These are phyloP conservation scores for Halisarca cf. caerulea DNA, from an alignment of 37 sponge, comb jelly and placozoan genomes.

Conservation along the genomic window DNA sequence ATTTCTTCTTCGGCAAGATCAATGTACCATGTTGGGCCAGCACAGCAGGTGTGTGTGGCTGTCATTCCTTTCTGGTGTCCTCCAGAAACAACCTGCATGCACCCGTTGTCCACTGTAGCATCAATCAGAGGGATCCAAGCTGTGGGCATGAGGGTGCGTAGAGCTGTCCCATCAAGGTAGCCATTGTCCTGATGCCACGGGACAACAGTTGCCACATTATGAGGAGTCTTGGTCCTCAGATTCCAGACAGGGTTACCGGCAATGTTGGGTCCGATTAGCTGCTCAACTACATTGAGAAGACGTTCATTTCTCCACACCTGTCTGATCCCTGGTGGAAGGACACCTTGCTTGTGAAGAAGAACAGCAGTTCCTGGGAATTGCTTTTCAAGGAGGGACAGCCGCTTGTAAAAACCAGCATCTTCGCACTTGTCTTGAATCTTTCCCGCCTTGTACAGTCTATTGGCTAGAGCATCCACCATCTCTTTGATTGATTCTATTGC, in stretches of 20 bases:
- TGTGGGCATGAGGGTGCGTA: constrained; percentile 63
- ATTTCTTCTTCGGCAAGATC: constrained; percentile 66
- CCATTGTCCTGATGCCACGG: constrained; percentile 96
- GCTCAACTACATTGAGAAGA: constrained; percentile 76
- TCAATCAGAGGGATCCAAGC: constrained; percentile 94
- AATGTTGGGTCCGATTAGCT: constrained; percentile 81
- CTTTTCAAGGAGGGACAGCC: constrained; percentile 68
- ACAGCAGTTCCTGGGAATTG: constrained; percentile 80
- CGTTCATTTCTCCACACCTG: constrained; percentile 65
- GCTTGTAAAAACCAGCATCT: constrained; percentile 70
- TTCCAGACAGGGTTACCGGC: constrained; percentile 92
- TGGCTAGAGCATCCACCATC: constrained; percentile 64
- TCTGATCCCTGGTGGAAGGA: constrained; percentile 62
- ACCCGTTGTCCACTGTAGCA: constrained; percentile 75
- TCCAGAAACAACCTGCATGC: constrained; percentile 82
- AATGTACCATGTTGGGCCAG: constrained; percentile 86
- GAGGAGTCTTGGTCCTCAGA: constrained; percentile 80
- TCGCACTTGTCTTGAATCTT: constrained; percentile 63
- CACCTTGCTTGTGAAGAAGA: constrained; percentile 67
- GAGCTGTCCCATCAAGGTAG: constrained; percentile 64
- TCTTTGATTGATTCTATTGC: constrained; percentile 61
- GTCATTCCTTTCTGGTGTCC: constrained; percentile 73
- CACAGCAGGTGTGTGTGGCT: constrained; percentile 87
- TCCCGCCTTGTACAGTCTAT: constrained; percentile 66
- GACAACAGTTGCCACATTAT: constrained; percentile 75